Evolutionary conservation across 2,888 invertebrate species (phyloP), one percentile per base, ranked within the genome.

Genomic region (Leptinotarsa tumamoca): DNA sequence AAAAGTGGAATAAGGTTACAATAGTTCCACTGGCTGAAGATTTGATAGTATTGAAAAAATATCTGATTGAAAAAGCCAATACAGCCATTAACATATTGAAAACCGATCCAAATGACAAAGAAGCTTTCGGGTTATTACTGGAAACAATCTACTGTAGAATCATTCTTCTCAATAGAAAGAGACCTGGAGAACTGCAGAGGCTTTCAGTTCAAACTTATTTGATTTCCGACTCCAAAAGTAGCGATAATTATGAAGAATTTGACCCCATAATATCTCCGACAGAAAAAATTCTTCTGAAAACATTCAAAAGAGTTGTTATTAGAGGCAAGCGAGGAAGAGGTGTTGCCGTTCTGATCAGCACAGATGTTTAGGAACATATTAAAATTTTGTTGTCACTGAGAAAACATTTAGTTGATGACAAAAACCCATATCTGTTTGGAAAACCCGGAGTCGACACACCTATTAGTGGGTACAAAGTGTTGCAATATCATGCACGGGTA

Each of bases 101-200:
- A 51, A 23, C 21, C 13, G 2, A 66, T 51, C 18, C 23, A 51
- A 21, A 51, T 14, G 52, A 67, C n/a, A 21, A 43, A 33, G 17
- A 33, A n/a, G 14, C 18, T 4, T 27, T 73, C 71, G 78, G 33
- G 49, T 68, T 54, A 18, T 70, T 82, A 67, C 33, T 81, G 51
- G 81, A 82, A 79, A 72, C 71, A 15, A 50, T 72, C 18, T 68
- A 68, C 49, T 72, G 67, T 43, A n/a, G 61, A 56, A 15, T 72
- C 1, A 33, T 72, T 15, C 54, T 67, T 79, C 78, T 82, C 18
- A 84, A 84, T 67, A 77, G 82, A 43, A 76, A 74, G 67, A 27
- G 83, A 56, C 79, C 80, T 13, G 33, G 83, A 82, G 82, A 83
- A 74, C 70, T 82, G 17, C 79, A 83, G 52, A 76, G 81, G 78